phyloP scores from a whole-genome alignment of 2,113 vertebrate genomes.

The Burhinus oedicnemus region DNA sequence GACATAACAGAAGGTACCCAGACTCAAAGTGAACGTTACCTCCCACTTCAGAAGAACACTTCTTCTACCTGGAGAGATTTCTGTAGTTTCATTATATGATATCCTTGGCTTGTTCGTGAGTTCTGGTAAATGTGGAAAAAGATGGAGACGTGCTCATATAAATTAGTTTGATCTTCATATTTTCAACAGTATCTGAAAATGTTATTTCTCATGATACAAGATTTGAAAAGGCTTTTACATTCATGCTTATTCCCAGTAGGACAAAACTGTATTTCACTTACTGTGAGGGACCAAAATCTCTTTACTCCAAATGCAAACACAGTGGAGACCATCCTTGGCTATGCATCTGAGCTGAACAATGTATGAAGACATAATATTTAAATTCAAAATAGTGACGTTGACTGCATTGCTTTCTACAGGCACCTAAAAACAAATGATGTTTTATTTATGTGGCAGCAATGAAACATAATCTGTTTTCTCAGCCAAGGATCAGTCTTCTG shows the following conservation, averaged over 20 bases:
- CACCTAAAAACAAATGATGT: neutral
- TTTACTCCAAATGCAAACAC: conserved; percentile 57
- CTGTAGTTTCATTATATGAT: conserved; percentile 13
- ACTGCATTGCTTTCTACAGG: neutral
- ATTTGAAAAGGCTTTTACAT: neutral
- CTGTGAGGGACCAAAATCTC: conserved; percentile 62
- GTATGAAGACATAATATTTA: conserved; percentile 48
- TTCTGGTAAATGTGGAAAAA: conserved; percentile 21
- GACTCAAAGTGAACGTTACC: neutral
- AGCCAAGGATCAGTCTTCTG: neutral
- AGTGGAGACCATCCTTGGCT: neutral
- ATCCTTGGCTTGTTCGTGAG: conserved; percentile 46
- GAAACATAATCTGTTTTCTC: neutral
- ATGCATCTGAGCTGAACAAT: conserved; percentile 52
- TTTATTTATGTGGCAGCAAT: neutral
- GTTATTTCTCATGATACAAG: neutral
- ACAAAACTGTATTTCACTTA: conserved; percentile 35
- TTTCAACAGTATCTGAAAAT: neutral
- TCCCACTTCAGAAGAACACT: conserved; percentile 53
- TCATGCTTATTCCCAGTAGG: neutral
- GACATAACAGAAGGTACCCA: neutral
- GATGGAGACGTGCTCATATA: neutral
- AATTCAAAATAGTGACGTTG: conserved; percentile 27
- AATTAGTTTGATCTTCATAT: neutral
- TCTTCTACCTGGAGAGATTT: conserved; percentile 52